Base-by-base conservation (phyloP, 1,140 invertebrate species). In the Drosophila jambulina region DNA sequence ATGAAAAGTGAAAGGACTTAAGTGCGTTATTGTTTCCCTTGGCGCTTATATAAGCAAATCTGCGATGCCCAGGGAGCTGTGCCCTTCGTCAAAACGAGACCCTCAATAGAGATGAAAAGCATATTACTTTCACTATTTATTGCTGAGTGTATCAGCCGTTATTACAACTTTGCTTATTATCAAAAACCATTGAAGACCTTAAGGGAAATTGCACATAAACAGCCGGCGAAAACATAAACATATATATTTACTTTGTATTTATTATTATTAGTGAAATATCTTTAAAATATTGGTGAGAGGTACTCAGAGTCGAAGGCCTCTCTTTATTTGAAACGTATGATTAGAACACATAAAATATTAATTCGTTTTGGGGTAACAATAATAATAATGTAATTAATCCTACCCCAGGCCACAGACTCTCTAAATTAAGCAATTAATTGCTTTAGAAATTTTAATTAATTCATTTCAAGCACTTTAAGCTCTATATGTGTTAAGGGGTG, bases 1-100 rank as follows among this genome's bases (percentile, higher is more conserved):
- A 36, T 58, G 45, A 46, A 86, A 86, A 86, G 82, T 86, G 82
- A 86, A 86, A 86, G 82, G 82, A 86, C 72, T 86, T 78, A 75
- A 82, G 75, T 85, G 82, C 82, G 69, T 77, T 74, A 54, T 69
- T 67, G 74, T 76, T 76, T 64, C 72, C 62, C 71, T 27, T 58
- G 25, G 34, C 21, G 38, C 48, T 78, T 81, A 85, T 59, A 71
- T 72, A 85, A 86, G 48, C 32, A 23, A 60, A 78, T 34, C 54
- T 60, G 23, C 36, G 42, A 56, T 42, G 40, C 57, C 45, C 49
- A 29, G 51, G 40, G 59, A 62, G 57, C 43, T 75, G 27, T 79
- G 80, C 80, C 70, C 80, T 79, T 76, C 49, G 58, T 79, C 56
- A 67, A 61, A 72, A 56, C 23, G 29, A 58, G 45, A 56, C 54